Conservation (phyloP, 2,888 invertebrate genomes). For the Fragum fragum region DNA sequence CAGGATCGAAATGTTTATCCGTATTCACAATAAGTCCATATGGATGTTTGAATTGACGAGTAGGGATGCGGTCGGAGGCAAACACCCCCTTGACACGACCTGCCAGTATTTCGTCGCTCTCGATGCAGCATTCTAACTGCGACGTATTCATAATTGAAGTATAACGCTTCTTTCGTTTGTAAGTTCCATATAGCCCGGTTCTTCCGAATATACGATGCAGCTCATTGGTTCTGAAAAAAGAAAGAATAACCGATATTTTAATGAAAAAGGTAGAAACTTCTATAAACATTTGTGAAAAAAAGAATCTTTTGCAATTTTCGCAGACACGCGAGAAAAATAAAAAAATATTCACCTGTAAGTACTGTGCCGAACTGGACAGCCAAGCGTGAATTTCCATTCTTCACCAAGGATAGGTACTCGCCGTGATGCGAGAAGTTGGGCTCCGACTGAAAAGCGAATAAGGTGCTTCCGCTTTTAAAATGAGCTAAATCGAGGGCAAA, state of each 20-base stretch:
- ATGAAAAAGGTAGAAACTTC: no score
- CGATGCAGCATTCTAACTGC: slow-evolving; percentile 40
- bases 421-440: slow-evolving; percentile 42
- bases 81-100: slow-evolving; percentile 29
- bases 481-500: slow-evolving; percentile 17
- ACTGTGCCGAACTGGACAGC: slow-evolving; percentile 19
- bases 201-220: slow-evolving; percentile 49
- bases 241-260: background rate
- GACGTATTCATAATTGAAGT: slow-evolving; percentile 43
- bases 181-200: slow-evolving; percentile 39
- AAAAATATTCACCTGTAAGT: background rate
- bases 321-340: background rate
- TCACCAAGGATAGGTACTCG: slow-evolving; percentile 39
- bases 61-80: slow-evolving; percentile 32
- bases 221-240: slow-evolving; percentile 53
- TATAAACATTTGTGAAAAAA: no score
- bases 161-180: slow-evolving; percentile 30
- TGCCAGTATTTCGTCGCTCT: slow-evolving; percentile 29
- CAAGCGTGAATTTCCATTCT: slow-evolving; percentile 35
- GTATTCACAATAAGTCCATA: slow-evolving; percentile 45
- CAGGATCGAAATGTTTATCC: slow-evolving; percentile 7
- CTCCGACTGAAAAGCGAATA: slow-evolving; percentile 43
- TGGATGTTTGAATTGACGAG: background rate
- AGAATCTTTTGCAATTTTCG: no score
- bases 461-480: slow-evolving; percentile 30